A percentile compares a stretch with the other conserved stretches of the same genome.
phyloP scores from a whole-genome alignment of 92 coral and sea anemone species.

The Umimayanthus kanabou region DNA sequence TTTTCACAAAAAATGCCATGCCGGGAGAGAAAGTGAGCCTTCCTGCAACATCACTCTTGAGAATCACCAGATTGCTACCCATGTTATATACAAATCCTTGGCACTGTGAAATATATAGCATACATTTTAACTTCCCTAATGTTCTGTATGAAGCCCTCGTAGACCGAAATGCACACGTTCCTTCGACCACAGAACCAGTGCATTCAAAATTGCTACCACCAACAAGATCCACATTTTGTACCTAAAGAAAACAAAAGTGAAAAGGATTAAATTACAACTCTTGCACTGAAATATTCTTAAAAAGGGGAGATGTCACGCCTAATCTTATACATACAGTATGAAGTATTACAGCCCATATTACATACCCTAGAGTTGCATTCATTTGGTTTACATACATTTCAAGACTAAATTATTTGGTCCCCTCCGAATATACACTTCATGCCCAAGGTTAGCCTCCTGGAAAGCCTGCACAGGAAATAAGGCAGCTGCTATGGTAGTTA shows the following conservation, averaged over 20 bases:
- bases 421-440: too few relatives aligned
- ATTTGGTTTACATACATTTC: too few relatives aligned
- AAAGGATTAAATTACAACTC: neutral
- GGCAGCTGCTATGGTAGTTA: too few relatives aligned
- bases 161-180: conserved; percentile 16
- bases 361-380: too few relatives aligned
- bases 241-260: conserved; percentile 1
- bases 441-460: too few relatives aligned
- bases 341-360: too few relatives aligned
- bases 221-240: conserved; percentile 25
- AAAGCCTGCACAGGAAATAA: too few relatives aligned
- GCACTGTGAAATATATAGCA: neutral
- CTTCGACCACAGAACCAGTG: conserved; percentile 8
- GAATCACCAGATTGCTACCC: conserved; percentile 24
- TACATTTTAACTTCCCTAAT: conserved; percentile 1
- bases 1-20: conserved; percentile 33
- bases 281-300: too few relatives aligned
- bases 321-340: too few relatives aligned
- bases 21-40: conserved; percentile 38
- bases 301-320: too few relatives aligned
- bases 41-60: conserved; percentile 17
- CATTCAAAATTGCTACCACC: conserved; percentile 28
- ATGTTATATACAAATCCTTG: conserved; percentile 35
- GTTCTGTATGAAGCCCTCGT: neutral
- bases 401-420: too few relatives aligned